A percentile compares a stretch with the other conserved stretches of the same genome.
phyloP scores from a whole-genome alignment of 92 coral and sea anemone species.

The Diadumene lineata region DNA sequence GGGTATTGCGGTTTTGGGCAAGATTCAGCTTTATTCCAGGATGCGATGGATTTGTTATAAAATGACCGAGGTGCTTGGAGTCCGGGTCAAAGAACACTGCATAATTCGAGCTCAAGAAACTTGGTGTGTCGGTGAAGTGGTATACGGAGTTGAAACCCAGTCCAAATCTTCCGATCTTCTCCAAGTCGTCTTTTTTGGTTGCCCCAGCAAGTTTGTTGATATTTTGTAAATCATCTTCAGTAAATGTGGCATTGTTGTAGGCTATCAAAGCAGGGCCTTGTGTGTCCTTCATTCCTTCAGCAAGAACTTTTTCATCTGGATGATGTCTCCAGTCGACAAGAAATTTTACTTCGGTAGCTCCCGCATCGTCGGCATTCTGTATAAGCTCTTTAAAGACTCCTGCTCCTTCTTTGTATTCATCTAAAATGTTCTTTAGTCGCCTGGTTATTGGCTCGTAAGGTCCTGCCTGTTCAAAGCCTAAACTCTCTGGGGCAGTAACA shows the following conservation, averaged over 20 bases:
- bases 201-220: slow-evolving; percentile 84
- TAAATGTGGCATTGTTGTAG: slow-evolving; percentile 83
- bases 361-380: slow-evolving; percentile 92
- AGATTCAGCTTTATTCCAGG: slow-evolving; percentile 76
- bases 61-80: slow-evolving; percentile 65
- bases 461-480: slow-evolving; percentile 70
- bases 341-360: slow-evolving; percentile 72
- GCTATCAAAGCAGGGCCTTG: slow-evolving; percentile 93
- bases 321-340: slow-evolving; percentile 56
- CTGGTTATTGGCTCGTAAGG: slow-evolving; percentile 68
- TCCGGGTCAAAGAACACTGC: slow-evolving; percentile 78
- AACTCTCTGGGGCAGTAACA: slow-evolving; percentile 67
- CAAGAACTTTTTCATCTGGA: slow-evolving; percentile 52
- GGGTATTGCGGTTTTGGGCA: slow-evolving; percentile 38
- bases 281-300: slow-evolving; percentile 73
- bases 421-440: slow-evolving; percentile 69
- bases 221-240: slow-evolving; percentile 80
- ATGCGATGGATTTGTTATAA: slow-evolving; percentile 60
- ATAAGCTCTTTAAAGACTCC: slow-evolving; percentile 86
- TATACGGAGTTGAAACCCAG: slow-evolving; percentile 87
- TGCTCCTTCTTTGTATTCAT: slow-evolving; percentile 86
- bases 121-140: slow-evolving; percentile 86
- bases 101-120: slow-evolving; percentile 64
- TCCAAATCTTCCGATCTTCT: slow-evolving; percentile 87
- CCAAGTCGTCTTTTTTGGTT: slow-evolving; percentile 70